These are phyloP conservation scores for Nesoenas mayeri DNA, from an alignment of 2,113 vertebrate genomes.

Conservation along the genomic window DNA sequence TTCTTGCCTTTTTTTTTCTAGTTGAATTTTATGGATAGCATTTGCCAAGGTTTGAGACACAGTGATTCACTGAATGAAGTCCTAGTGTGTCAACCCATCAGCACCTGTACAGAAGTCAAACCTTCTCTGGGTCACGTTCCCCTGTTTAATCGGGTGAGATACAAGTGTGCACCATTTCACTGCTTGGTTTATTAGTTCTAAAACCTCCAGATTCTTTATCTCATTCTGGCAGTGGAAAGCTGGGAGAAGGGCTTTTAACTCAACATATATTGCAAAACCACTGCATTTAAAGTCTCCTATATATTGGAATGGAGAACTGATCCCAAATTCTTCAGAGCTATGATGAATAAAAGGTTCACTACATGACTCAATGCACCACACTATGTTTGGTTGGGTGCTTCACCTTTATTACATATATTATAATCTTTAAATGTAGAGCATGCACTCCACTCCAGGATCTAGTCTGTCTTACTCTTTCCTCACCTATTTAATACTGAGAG, in stretches of 20 bases:
- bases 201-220: conserved; percentile 35
- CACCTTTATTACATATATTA: neutral
- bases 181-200: neutral
- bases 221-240: conserved; percentile 40
- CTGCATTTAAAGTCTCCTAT: neutral
- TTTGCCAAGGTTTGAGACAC: neutral
- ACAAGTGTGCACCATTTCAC: conserved; percentile 9
- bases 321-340: neutral
- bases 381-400: neutral
- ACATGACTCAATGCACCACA: neutral
- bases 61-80: neutral
- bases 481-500: neutral
- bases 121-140: neutral
- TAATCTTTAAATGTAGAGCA: neutral
- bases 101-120: neutral
- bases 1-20: neutral
- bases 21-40: neutral
- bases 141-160: neutral
- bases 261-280: conserved; percentile 1
- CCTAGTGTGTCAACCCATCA: neutral
- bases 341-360: neutral
- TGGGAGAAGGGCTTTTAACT: conserved; percentile 44
- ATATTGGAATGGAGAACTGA: neutral
- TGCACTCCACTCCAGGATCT: neutral
- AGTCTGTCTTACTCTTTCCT: neutral